Evolutionary conservation across 2,113 vertebrate species (phyloP), one percentile per base, ranked within the genome.

Genomic region (Brachyistius frenatus): DNA sequence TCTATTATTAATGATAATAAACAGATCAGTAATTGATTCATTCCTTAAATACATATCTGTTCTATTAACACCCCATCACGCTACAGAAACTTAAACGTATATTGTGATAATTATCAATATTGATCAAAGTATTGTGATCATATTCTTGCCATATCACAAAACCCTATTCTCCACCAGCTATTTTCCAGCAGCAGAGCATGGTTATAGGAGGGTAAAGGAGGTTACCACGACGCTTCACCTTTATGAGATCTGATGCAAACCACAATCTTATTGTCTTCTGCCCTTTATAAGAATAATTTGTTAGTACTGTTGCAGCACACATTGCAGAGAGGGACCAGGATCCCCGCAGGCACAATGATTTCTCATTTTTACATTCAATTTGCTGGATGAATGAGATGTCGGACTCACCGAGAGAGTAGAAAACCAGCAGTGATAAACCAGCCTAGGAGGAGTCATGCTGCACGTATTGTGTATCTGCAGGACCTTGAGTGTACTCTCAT

Each of bases 341-440:
- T 72, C 73, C 82, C 87, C 60, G 56, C 69, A 84, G 89, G 86
- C 80, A 61, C 41, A 63, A 85, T 84, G 8, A 86, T 90, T 92
- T 84, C 75, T 89, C 86, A 88, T 85, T 90, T 90, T 89, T 87
- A 88, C 84, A 88, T 86, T 79, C 80, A 88, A 90, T 92, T 88
- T 90, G 35, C 69, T 73, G 66, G 84, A 92, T 75, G 54, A 83
- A 90, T 89, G 88, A 81, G 70, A 88, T 75, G 86, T 84, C 75
- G 13, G 11, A 81, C 47, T 9, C 32, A 66, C 71, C 44, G 5
- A 62, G 64, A 78, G 65, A 82, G 66, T 50, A 73, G 76, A 78
- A 56, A 60, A 71, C 53, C 86, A 65, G 79, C 76, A 46, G 63
- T 54, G 82, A 86, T 85, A 76, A 80, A 80, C 2, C 52, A 33